These are phyloP conservation scores for Picathartes gymnocephalus DNA, from an alignment of 2,113 vertebrate genomes.

Conservation along the genomic window DNA sequence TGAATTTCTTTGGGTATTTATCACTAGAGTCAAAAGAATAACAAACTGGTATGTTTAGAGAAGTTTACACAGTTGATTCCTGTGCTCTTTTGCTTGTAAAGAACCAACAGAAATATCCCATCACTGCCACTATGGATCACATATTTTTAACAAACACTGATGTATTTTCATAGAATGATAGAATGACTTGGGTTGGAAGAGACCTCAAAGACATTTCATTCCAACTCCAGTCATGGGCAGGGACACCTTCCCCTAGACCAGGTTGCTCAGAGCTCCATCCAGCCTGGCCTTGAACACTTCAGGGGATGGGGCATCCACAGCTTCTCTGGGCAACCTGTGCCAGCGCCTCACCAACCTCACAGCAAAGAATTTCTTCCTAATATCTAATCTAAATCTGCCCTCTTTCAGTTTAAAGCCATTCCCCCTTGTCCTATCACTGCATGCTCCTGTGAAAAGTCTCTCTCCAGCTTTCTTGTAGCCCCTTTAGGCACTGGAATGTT, in stretches of 20 bases:
- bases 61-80: neutral
- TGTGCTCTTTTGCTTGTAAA: neutral
- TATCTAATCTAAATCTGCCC: neutral
- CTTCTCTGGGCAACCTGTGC: neutral
- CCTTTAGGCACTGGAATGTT: neutral
- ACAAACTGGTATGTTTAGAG: neutral
- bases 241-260: neutral
- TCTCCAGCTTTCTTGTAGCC: neutral
- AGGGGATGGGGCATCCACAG: neutral
- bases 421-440: neutral
- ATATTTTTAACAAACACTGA: neutral
- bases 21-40: neutral
- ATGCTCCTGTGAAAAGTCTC: neutral
- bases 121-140: neutral
- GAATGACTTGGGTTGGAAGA: neutral
- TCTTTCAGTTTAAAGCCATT: neutral
- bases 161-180: neutral
- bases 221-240: neutral
- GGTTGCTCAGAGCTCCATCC: neutral
- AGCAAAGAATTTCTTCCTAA: neutral
- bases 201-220: neutral
- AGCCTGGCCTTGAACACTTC: neutral
- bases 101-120: neutral
- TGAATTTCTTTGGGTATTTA: neutral
- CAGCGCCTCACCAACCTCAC: neutral